These are phyloP conservation scores for Salvator merianae DNA, from an alignment of 2,113 vertebrate genomes.

Conservation along the genomic window DNA sequence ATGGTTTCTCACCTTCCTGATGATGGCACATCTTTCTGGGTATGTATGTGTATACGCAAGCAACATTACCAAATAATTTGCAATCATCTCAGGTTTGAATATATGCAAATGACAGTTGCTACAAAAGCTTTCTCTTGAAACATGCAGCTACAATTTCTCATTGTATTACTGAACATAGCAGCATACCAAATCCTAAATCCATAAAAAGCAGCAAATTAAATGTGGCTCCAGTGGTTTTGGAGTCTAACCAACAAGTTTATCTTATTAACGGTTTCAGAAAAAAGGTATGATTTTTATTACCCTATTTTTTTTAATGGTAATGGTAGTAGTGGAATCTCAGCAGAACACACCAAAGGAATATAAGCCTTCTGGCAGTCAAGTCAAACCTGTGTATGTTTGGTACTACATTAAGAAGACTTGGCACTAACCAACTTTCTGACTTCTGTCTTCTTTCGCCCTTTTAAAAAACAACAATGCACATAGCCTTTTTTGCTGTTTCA, in stretches of 20 bases:
- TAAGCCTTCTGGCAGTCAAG: conserved; percentile 61
- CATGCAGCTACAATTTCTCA: conserved; percentile 59
- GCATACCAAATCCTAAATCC: conserved; percentile 66
- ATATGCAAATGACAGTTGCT: conserved; percentile 37
- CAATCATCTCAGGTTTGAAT: conserved; percentile 50
- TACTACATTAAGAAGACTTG: conserved; percentile 69
- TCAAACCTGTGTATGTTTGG: conserved; percentile 62
- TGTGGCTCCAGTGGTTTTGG: conserved; percentile 83
- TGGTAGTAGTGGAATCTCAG: conserved; percentile 71
- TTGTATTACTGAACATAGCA: conserved; percentile 63
- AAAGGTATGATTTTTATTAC: conserved; percentile 77
- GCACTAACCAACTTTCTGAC: conserved; percentile 59
- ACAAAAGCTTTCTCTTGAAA: conserved; percentile 52
- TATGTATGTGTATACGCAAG: no score
- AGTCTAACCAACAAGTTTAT: conserved; percentile 77
- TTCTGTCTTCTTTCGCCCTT: conserved; percentile 47
- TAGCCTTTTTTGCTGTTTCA: conserved; percentile 60
- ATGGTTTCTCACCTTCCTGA: conserved; percentile 17
- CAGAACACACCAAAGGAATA: conserved; percentile 73
- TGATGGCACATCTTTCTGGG: not conserved
- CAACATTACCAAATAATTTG: conserved; percentile 44
- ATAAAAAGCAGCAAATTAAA: conserved; percentile 75
- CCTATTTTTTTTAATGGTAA: conserved; percentile 81
- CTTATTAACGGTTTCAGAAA: conserved; percentile 76
- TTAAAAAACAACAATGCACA: conserved; percentile 48